Base-by-base conservation (phyloP, 2,888 invertebrate species). In the Acrobeloides nanus region DNA sequence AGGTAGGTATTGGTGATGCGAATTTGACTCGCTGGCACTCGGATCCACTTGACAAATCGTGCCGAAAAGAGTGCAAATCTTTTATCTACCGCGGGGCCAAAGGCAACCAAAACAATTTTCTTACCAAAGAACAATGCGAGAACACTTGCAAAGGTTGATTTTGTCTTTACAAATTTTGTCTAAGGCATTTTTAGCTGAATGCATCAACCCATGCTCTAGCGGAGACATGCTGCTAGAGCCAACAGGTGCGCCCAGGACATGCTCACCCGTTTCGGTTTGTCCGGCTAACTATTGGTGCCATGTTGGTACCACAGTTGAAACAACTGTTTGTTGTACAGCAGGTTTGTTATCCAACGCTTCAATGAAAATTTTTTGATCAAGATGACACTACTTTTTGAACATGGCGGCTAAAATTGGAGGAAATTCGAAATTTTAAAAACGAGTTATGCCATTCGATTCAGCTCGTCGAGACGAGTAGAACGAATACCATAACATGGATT, bases 61-160 rank as follows among this genome's bases (percentile, higher is more conserved):
- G 71, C 53, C 57, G 42, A 29, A 52, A 64, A 18, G 44, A 62
- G 39, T 71, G 71, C 50, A 66, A 67, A 44, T 58, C 62, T 7
- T 71, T 71, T 55, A 56, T 51, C n/a, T 71, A 71, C 50, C 54
- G 57, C 24, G 55, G 55, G 17, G 4, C 62, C 17, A 61, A 63
- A 29, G 71, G 71, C 47, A 71, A 71, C 33, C 71, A 71, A 51
- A 71, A 71, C 58, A 71, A 71, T 51, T 71, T 69, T 54, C 38
- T 68, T 25, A 64, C 62, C 15, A 68, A 68, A 40, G 60, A 62
- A 27, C 55, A 55, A 34, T 73, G 73, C 42, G 72, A 70, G 43
- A 50, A 53, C 15, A 59, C 52, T 12, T 67, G 65, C 41, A 59
- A 59, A 41, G 43, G 62, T 63, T 31, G 38, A 58, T 38, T 1